Conservation (phyloP, 2,113 vertebrate genomes). For the Thalassoma bifasciatum region DNA sequence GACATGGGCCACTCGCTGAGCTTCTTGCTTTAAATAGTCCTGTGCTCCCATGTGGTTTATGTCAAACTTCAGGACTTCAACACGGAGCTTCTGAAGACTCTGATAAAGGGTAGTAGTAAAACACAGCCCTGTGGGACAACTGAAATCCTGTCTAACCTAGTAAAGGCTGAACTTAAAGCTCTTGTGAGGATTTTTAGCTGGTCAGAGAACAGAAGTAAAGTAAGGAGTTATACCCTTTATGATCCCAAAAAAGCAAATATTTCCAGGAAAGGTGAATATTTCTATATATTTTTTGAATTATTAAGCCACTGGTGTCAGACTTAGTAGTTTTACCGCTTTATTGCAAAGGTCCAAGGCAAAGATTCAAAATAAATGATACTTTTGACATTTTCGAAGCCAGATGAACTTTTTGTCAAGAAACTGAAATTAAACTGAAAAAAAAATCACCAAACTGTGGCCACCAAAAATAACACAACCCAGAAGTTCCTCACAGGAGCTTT, state of each 20-base stretch:
- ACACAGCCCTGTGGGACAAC: not conserved
- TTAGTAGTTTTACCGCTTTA: too few species aligned
- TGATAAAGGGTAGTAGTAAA: conserved; percentile 5
- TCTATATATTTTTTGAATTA: not conserved
- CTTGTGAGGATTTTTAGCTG: not conserved
- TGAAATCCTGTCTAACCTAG: too few species aligned
- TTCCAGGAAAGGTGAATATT: not conserved
- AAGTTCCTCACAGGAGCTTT: not conserved
- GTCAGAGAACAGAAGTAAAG: not conserved
- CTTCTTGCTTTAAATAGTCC: conserved; percentile 81
- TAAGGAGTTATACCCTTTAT: not conserved
- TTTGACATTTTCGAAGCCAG: not conserved
- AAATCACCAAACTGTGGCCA: not conserved
- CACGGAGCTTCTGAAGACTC: conserved; percentile 36
- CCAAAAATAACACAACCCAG: not conserved
- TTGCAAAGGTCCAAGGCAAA: too few species aligned
- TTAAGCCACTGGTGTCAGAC: too few species aligned
- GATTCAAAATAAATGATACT: too few species aligned
- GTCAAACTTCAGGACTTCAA: conserved; percentile 67
- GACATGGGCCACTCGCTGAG: conserved; percentile 68
- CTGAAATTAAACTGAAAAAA: not conserved
- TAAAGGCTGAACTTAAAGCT: not conserved
- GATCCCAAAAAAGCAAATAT: not conserved
- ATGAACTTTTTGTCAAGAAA: not conserved
- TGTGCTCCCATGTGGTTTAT: conserved; percentile 72